phyloP scores from a whole-genome alignment of 53 echinoderm and acorn worm species.

The Crossaster papposus region DNA sequence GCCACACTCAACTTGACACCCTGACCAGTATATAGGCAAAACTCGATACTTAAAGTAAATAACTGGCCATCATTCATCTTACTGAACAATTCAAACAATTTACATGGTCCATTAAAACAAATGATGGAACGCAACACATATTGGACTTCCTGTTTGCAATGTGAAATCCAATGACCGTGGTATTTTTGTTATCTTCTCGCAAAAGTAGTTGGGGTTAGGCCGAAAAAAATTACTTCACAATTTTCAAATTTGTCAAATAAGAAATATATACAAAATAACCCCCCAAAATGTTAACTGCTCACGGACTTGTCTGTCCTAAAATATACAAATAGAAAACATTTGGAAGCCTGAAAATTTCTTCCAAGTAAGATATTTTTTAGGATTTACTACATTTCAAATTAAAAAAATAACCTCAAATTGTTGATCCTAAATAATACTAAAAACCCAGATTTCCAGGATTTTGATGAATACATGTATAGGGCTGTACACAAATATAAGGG shows the following conservation, averaged over 20 bases:
- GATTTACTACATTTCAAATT: too few species aligned
- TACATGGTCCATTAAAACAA: conserved; percentile 36
- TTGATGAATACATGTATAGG: too few species aligned
- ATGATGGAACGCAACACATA: not conserved
- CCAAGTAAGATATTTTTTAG: too few species aligned
- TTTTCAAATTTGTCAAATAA: too few species aligned
- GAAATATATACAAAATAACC: too few species aligned
- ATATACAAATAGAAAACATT: not conserved
- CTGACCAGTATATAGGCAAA: conserved; percentile 7
- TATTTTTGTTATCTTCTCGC: not conserved
- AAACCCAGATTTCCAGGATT: too few species aligned
- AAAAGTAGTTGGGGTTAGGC: not conserved
- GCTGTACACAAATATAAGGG: too few species aligned
- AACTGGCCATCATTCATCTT: conserved; percentile 24
- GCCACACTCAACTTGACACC: not conserved
- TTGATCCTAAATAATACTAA: too few species aligned
- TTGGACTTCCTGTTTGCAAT: conserved; percentile 4
- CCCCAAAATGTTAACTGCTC: too few species aligned
- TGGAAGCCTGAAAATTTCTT: not conserved
- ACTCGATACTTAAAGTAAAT: conserved; percentile 46
- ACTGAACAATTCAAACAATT: conserved; percentile 39
- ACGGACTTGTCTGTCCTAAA: too few species aligned
- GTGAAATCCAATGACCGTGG: not conserved
- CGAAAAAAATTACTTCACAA: too few species aligned
- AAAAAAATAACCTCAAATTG: too few species aligned